A percentile compares a stretch with the other conserved stretches of the same genome.
phyloP scores from a whole-genome alignment of 1,140 invertebrate genomes.

The Dendroctonus valens region DNA sequence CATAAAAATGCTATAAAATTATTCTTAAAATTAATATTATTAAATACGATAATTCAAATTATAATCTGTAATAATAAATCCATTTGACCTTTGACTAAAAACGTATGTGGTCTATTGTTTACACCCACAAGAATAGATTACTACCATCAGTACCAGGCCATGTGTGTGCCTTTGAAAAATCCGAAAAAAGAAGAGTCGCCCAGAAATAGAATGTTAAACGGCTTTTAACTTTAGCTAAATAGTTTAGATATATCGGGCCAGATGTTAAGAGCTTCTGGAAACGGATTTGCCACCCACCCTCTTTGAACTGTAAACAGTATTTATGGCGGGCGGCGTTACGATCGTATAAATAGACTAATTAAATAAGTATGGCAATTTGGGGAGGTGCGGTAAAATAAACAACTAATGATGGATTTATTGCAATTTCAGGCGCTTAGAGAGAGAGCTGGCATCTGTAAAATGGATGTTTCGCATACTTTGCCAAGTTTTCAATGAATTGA shows the following conservation, averaged over 20 bases:
- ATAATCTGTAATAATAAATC: no score
- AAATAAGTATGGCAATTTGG: slow-evolving; percentile 19
- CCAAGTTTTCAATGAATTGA: no score
- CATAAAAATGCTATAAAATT: no score
- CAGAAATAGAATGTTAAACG: slow-evolving; percentile 20
- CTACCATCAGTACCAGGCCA: slow-evolving; percentile 8
- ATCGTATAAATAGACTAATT: slow-evolving; percentile 25
- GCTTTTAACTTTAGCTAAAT: slow-evolving; percentile 24
- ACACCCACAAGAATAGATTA: slow-evolving; percentile 22
- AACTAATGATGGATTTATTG: slow-evolving; percentile 7
- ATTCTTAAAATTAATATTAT: no score
- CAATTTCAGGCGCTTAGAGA: not conserved
- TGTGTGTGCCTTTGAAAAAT: slow-evolving; percentile 11
- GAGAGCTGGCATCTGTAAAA: no score
- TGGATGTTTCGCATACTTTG: no score
- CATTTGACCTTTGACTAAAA: no score
- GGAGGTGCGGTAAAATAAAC: slow-evolving; percentile 3
- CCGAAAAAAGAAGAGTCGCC: slow-evolving; percentile 5
- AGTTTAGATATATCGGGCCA: slow-evolving; percentile 22
- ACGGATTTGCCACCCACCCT: slow-evolving; percentile 26
- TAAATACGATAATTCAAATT: no score
- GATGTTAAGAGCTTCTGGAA: slow-evolving; percentile 20
- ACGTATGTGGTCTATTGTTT: slow-evolving; percentile 5
- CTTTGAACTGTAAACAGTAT: slow-evolving; percentile 11
- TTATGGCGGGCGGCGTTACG: slow-evolving; percentile 8